Base-by-base conservation (phyloP, 2,888 invertebrate species). In the Catocala nupta region DNA sequence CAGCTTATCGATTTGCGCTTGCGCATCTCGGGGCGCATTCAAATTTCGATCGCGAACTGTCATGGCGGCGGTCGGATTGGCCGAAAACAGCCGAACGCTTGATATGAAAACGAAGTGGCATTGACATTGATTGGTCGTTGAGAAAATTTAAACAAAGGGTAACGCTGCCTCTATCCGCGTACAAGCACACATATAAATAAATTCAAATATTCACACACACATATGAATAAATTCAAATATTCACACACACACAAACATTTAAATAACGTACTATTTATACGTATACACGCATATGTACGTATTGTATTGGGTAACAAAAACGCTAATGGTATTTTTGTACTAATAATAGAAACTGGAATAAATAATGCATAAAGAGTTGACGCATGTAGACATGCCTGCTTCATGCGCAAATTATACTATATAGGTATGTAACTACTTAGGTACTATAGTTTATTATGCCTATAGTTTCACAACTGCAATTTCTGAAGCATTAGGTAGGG, bases 11-110 rank as follows among this genome's bases (percentile, higher is more conserved):
- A 82, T 82, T 82, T 73, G 84, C 91, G 90, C 85, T 85, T 85
- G 90, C 90, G 91, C 92, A 92, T 92, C 92, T 91, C 87, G 85
- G 74, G 74, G 78, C 89, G 91, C 90, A 93, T 93, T 93, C 90
- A 93, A 93, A 93, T 92, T 92, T 91, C 83, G 89, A 90, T 86
- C 86, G 85, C 83, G 76, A 85, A 89, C 89, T 85, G 89, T 91
- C 90, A 91, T 91, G 89, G 90, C 90, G 85, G 86, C 88, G 83
- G 80, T 83, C 79, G 81, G 76, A 80, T 81, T 82, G 80, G 82
- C 85, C 86, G 85, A 83, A 89, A 89, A 87, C 83, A 80, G 73
- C 76, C 71, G 77, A 77, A 76, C 72, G 67, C 77, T 77, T 81
- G 80, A 82, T 85, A 83, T 84, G 81, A 84, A 83, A 81, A 81